Conservation (phyloP, 2,888 invertebrate genomes). For the Elmis aenea region DNA sequence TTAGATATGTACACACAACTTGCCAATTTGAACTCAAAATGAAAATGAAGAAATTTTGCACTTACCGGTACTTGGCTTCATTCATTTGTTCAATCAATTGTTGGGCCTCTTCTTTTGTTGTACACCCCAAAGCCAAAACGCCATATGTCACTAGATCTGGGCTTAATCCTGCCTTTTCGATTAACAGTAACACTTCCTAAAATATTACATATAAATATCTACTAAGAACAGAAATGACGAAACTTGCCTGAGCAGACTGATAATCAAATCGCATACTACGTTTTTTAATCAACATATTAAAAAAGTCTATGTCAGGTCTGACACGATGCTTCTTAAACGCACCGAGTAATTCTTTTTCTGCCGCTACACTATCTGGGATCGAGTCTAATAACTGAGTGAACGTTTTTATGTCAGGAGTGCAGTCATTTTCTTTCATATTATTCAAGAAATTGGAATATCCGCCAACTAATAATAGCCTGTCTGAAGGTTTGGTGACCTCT, state of each 20-base stretch:
- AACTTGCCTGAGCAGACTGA: slow-evolving; percentile 63
- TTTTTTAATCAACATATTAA: slow-evolving; percentile 80
- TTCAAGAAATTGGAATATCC: slow-evolving; percentile 71
- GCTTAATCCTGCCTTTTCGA: slow-evolving; percentile 51
- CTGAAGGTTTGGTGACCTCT: slow-evolving; percentile 56
- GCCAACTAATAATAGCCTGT: slow-evolving; percentile 73
- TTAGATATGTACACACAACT: too few relatives aligned
- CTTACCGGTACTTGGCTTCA: slow-evolving; percentile 58
- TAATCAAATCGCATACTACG: slow-evolving; percentile 66
- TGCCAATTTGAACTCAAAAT: too few relatives aligned
- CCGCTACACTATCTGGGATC: slow-evolving; percentile 59
- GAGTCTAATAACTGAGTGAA: slow-evolving; percentile 71
- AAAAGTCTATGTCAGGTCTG: slow-evolving; percentile 74
- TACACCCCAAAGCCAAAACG: slow-evolving; percentile 75
- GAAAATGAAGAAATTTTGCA: not conserved
- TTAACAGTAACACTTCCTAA: slow-evolving; percentile 54
- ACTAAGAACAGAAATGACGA: slow-evolving; percentile 10
- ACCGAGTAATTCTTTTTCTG: slow-evolving; percentile 65
- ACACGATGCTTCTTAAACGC: slow-evolving; percentile 57
- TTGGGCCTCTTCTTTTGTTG: slow-evolving; percentile 56
- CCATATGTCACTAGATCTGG: slow-evolving; percentile 84
- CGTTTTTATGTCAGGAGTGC: slow-evolving; percentile 73
- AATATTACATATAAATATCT: slow-evolving; percentile 20
- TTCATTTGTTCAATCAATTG: slow-evolving; percentile 68
- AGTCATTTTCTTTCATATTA: slow-evolving; percentile 63